These are phyloP conservation scores for Platypus cylindrus DNA, from an alignment of 2,888 invertebrate genomes.

Conservation along the genomic window DNA sequence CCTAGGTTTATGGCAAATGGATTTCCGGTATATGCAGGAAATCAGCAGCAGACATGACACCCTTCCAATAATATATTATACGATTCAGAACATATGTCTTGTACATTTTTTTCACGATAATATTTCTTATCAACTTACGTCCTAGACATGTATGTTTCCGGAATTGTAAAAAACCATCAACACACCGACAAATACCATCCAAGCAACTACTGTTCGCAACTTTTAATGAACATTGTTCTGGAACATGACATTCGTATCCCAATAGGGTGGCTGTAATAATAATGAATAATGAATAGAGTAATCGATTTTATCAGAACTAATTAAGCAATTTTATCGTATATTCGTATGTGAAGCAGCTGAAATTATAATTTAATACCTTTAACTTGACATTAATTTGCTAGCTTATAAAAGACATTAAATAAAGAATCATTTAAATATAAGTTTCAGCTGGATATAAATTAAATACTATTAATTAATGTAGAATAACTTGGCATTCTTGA, in stretches of 20 bases:
- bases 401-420: no score
- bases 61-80: background rate
- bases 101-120: background rate
- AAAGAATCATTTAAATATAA: no score
- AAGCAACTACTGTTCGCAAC: constrained; percentile 79
- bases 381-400: no score
- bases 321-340: no score
- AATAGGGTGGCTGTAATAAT: constrained; percentile 62
- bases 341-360: no score
- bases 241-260: constrained; percentile 70
- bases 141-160: constrained; percentile 80
- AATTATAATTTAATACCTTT: no score
- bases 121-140: constrained; percentile 58
- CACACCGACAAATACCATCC: constrained; percentile 73
- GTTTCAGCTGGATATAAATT: no score
- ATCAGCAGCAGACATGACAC: constrained; percentile 3
- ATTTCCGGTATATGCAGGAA: constrained; percentile 12
- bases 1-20: constrained; percentile 12
- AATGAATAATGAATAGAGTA: no score
- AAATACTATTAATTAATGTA: no score
- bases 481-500: no score
- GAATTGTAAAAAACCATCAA: constrained; percentile 74
- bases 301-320: no score
- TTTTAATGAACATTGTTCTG: constrained; percentile 77
- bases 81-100: no score